These are phyloP conservation scores for Microcebus griseorufus DNA, from an alignment of 2,113 vertebrate genomes.

Conservation along the genomic window DNA sequence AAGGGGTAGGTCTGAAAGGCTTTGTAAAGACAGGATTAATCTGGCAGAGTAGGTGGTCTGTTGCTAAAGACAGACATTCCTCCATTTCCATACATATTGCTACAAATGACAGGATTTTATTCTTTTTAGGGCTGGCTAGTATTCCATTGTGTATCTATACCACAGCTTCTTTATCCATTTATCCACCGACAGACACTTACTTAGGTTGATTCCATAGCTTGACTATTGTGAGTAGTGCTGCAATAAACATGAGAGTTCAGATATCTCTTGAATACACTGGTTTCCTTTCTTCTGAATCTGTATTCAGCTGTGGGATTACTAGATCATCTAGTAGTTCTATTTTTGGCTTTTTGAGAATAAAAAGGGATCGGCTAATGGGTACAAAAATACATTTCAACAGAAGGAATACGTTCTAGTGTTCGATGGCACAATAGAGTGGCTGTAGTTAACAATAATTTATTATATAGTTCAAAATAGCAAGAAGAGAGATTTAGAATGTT, in stretches of 20 bases:
- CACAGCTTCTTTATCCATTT: background rate
- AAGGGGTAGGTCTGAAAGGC: background rate
- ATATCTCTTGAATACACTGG: background rate
- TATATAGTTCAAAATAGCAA: background rate
- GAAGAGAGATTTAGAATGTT: background rate
- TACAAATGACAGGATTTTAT: background rate
- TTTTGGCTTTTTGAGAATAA: too few species aligned
- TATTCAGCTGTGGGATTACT: background rate
- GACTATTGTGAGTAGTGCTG: background rate
- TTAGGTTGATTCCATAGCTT: background rate
- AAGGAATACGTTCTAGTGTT: background rate
- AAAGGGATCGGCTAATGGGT: background rate
- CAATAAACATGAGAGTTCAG: background rate
- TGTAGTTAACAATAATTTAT: background rate
- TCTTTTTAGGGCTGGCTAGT: background rate
- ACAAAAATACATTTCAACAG: background rate
- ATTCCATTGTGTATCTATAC: background rate
- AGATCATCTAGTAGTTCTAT: background rate
- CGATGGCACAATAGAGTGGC: background rate
- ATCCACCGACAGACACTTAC: background rate
- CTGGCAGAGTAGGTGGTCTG: background rate
- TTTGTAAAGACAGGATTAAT: background rate
- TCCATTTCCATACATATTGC: background rate
- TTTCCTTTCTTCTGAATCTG: background rate
- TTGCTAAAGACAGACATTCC: background rate